Conservation (phyloP, 2,888 invertebrate species). For the Malthinus seriepunctatus region DNA sequence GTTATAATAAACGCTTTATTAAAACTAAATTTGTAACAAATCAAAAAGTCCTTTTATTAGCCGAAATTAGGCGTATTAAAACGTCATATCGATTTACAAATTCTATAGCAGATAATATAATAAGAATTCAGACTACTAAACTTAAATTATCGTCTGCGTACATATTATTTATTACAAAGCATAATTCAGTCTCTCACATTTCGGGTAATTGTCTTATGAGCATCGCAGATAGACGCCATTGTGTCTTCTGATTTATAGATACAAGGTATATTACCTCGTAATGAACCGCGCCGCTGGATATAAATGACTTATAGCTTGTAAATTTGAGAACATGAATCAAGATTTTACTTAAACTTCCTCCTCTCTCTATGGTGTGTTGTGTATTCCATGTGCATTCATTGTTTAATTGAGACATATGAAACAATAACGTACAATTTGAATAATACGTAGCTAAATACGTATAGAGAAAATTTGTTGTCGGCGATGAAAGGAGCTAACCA, state of each 20-base stretch:
- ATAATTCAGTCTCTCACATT: slow-evolving; percentile 30
- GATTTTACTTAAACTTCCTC: slow-evolving; percentile 1
- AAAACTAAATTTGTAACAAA: too few species aligned
- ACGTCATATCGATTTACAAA: too few species aligned
- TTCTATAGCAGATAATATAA: background rate
- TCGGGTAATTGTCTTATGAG: slow-evolving; percentile 33
- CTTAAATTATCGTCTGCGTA: slow-evolving; percentile 27
- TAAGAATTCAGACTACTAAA: slow-evolving; percentile 19
- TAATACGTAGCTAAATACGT: background rate
- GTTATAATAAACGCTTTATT: too few species aligned
- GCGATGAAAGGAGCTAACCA: too few species aligned
- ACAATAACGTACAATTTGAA: background rate
- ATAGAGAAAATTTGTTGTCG: too few species aligned
- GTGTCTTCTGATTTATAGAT: slow-evolving; percentile 32
- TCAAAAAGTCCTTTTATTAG: too few species aligned
- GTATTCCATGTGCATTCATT: background rate
- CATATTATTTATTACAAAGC: slow-evolving; percentile 24
- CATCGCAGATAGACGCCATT: slow-evolving; percentile 28
- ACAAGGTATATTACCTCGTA: slow-evolving; percentile 30
- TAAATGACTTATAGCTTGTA: slow-evolving; percentile 22
- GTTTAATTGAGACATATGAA: slow-evolving; percentile 3
- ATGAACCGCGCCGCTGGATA: slow-evolving; percentile 24
- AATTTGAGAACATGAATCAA: slow-evolving; percentile 15
- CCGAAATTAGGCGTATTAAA: too few species aligned
- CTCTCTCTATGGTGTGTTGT: background rate